Evolutionary conservation across 2,888 invertebrate genomes (phyloP).

Genomic region (Cryptus viduatorius): DNA sequence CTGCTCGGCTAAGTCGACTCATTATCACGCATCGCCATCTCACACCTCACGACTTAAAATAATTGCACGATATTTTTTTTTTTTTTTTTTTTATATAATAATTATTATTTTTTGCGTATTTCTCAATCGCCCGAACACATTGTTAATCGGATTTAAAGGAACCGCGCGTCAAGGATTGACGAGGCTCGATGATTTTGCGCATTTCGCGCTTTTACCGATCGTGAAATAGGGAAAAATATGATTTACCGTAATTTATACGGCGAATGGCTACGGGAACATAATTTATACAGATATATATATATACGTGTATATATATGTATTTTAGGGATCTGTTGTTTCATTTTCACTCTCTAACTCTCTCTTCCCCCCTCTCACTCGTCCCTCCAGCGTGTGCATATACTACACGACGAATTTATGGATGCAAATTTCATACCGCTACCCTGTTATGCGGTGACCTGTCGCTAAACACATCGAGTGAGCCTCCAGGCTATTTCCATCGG

Average conservation of each 20-base stretch:
- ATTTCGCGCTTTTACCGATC: not conserved
- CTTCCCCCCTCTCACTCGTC: not conserved
- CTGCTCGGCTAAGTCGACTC: slow-evolving; percentile 45
- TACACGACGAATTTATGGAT: slow-evolving; percentile 53
- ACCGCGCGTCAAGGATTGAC: not conserved
- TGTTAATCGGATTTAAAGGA: not conserved
- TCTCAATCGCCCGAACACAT: not conserved
- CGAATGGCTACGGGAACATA: slow-evolving; percentile 15
- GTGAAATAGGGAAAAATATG: slow-evolving; percentile 17
- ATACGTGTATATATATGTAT: not conserved
- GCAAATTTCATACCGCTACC: slow-evolving; percentile 43
- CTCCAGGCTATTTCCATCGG: slow-evolving; percentile 63
- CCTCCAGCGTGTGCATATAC: not conserved
- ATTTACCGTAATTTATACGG: slow-evolving; percentile 15
- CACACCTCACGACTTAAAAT: slow-evolving; percentile 51
- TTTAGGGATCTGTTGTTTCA: not conserved
- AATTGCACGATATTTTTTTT: slow-evolving; percentile 52
- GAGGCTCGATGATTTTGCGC: not conserved
- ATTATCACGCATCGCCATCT: slow-evolving; percentile 55
- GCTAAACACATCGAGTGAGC: slow-evolving; percentile 57
- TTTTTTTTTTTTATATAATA: slow-evolving; percentile 12
- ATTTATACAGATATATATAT: slow-evolving; percentile 11
- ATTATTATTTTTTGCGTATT: slow-evolving; percentile 7
- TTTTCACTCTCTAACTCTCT: not conserved
- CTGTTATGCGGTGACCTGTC: slow-evolving; percentile 66